A percentile compares a stretch with the other conserved stretches of the same genome.
Conservation (phyloP, 2,797 vertebrate species). For the Anisognathus igniventris region DNA sequence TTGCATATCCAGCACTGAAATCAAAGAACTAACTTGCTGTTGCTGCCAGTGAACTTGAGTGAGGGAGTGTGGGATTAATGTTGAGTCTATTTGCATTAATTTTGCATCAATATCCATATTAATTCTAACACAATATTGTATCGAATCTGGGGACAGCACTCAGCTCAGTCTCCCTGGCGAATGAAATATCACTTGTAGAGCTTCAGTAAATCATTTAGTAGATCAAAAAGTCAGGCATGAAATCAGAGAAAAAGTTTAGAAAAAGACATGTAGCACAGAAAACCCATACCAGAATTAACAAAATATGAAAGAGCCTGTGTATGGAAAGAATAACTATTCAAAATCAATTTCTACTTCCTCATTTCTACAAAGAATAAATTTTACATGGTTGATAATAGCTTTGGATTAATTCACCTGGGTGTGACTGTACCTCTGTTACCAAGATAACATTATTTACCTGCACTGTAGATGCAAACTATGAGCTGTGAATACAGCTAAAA, state of each 20-base stretch:
- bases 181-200: constrained; percentile 54
- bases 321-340: constrained; percentile 70
- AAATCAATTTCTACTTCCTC: constrained; percentile 74
- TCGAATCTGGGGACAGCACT: constrained; percentile 26
- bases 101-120: constrained; percentile 71
- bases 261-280: constrained; percentile 70
- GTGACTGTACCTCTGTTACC: background rate
- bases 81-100: constrained; percentile 59
- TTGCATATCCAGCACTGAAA: constrained; percentile 3
- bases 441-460: background rate
- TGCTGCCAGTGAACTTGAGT: constrained; percentile 30
- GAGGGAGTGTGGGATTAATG: constrained; percentile 56
- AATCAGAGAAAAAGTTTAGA: constrained; percentile 68
- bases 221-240: constrained; percentile 35
- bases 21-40: constrained; percentile 3
- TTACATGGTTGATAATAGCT: background rate
- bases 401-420: background rate
- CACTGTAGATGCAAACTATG: background rate
- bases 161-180: constrained; percentile 27
- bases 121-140: constrained; percentile 64
- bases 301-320: constrained; percentile 69
- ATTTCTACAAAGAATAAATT: constrained; percentile 27
- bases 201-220: constrained; percentile 54
- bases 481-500: background rate
- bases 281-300: constrained; percentile 74